Evolutionary conservation across 2,888 invertebrate species (phyloP).

Genomic region (Megaustenia siamemsis): DNA sequence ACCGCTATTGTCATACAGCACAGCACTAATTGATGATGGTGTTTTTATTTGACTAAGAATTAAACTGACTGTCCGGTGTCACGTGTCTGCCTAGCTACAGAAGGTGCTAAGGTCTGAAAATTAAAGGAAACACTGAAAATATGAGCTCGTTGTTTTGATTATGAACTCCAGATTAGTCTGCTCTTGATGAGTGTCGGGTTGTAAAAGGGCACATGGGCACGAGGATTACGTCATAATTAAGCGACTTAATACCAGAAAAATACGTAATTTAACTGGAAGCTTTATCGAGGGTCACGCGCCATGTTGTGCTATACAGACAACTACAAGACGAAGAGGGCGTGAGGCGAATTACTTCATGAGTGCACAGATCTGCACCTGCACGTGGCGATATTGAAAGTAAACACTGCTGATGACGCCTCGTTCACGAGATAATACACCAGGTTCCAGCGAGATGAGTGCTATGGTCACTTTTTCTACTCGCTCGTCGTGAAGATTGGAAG

Average conservation of each 20-base stretch:
- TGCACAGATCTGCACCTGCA: conserved; percentile 39
- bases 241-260: not conserved
- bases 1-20: too few species aligned
- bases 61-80: too few species aligned
- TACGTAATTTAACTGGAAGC: not conserved
- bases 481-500: not conserved
- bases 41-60: too few species aligned
- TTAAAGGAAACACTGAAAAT: not conserved
- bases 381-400: conserved; percentile 40
- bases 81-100: too few species aligned
- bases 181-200: not conserved
- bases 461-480: conserved; percentile 23
- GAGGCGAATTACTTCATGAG: conserved; percentile 35
- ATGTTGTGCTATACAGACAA: not conserved
- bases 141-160: not conserved
- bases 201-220: not conserved
- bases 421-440: conserved; percentile 24
- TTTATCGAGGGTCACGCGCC: conserved; percentile 30
- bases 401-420: conserved; percentile 38
- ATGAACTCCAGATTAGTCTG: not conserved
- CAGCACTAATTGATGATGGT: too few species aligned
- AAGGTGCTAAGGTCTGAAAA: not conserved
- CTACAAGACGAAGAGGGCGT: conserved; percentile 26
- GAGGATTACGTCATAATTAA: not conserved
- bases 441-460: not conserved